Evolutionary conservation across 1,140 invertebrate genomes (phyloP).

Genomic region (Glomeris maerens): DNA sequence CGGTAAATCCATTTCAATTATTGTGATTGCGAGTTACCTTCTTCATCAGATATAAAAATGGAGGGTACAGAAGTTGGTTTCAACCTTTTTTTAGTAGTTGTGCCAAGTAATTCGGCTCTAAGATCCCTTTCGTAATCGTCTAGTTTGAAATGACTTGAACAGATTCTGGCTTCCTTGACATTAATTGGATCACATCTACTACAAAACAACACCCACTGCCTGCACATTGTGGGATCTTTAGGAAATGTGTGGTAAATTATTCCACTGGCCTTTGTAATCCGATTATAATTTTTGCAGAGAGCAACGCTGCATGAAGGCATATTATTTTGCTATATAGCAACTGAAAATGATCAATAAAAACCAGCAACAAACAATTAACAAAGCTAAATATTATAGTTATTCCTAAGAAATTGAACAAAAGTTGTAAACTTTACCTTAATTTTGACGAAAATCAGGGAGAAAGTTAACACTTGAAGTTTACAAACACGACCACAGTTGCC

Average conservation of each 20-base stretch:
- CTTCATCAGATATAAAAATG: slow-evolving; percentile 3
- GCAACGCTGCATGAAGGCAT: neutral
- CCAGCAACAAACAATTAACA: no score
- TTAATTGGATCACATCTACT: neutral
- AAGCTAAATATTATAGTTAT: no score
- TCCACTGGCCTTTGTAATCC: neutral
- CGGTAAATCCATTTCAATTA: no score
- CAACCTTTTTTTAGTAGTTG: neutral
- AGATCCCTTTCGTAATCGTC: slow-evolving; percentile 10
- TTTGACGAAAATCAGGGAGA: no score
- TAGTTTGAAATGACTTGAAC: neutral
- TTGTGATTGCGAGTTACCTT: no score
- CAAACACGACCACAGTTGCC: no score
- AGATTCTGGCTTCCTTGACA: neutral
- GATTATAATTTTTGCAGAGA: slow-evolving; percentile 2
- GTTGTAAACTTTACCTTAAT: no score
- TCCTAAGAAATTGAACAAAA: no score
- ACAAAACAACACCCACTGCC: no score
- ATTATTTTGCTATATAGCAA: no score
- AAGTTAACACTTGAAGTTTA: no score
- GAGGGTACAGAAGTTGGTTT: slow-evolving; percentile 1
- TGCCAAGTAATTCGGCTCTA: slow-evolving; percentile 13
- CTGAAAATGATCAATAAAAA: no score
- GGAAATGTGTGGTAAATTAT: slow-evolving; percentile 3
- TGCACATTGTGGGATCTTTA: neutral